phyloP scores from a whole-genome alignment of 30 jellyfish, hydroid and myxozoan genomes.

The Hydra vulgaris region DNA sequence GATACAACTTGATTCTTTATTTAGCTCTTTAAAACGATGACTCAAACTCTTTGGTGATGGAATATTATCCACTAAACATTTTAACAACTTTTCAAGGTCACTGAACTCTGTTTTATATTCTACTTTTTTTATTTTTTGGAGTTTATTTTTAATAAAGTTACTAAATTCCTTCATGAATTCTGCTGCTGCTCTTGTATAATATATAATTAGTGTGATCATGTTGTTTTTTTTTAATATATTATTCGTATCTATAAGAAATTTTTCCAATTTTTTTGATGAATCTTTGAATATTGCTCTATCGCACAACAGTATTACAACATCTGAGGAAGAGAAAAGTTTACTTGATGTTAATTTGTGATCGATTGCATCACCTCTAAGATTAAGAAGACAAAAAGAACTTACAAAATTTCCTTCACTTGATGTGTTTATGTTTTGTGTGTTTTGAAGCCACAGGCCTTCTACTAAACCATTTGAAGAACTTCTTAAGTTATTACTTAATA shows the following conservation, averaged over 20 bases:
- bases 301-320: neutral
- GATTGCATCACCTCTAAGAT: neutral
- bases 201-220: no score
- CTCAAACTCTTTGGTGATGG: no score
- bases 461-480: neutral
- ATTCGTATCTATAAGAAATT: neutral
- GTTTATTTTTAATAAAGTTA: no score
- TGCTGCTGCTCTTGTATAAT: no score
- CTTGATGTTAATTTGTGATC: neutral
- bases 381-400: neutral
- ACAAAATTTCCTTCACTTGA: neutral
- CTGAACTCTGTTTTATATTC: no score
- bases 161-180: no score
- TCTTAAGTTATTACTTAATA: neutral
- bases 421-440: neutral
- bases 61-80: no score
- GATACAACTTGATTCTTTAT: no score
- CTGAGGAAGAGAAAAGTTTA: neutral
- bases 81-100: no score
- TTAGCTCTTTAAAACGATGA: no score
- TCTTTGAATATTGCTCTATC: neutral
- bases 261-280: neutral
- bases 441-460: constrained; percentile 4
- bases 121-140: no score
- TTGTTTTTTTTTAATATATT: no score